Percentiles rank a stretch among this genome's conserved stretches.
These are phyloP conservation scores for Cryptotis parvus DNA, from an alignment of 2,113 vertebrate genomes.

Conservation along the genomic window DNA sequence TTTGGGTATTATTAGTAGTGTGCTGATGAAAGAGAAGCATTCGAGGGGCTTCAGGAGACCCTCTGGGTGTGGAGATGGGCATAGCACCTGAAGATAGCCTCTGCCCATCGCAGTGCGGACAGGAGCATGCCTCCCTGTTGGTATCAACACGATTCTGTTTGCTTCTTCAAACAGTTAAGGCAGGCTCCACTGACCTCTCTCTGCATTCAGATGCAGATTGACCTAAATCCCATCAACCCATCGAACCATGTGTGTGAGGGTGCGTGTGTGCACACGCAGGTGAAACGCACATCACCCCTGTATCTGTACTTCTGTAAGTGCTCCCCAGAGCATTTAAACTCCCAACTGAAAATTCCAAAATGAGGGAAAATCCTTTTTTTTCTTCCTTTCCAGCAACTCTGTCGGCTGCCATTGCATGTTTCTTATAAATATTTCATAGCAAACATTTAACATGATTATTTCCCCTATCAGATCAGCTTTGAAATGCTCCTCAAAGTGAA, in stretches of 20 bases:
- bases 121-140: conserved; percentile 30
- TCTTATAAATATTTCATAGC: conserved; percentile 93
- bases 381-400: conserved; percentile 80
- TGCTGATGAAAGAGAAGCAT: neutral
- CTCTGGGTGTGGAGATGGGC: neutral
- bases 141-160: neutral
- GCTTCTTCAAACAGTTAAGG: conserved; percentile 82
- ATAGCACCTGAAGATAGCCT: conserved; percentile 69
- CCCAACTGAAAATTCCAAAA: conserved; percentile 76
- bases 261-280: conserved; percentile 30
- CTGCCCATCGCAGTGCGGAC: neutral
- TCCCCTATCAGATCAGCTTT: conserved; percentile 89
- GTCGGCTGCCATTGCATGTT: conserved; percentile 81
- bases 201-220: conserved; percentile 97
- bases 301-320: conserved; percentile 73
- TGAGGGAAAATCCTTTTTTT: conserved; percentile 82
- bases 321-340: conserved; percentile 59
- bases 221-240: conserved; percentile 91
- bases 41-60: neutral
- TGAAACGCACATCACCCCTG: conserved; percentile 65
- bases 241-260: conserved; percentile 82
- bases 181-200: conserved; percentile 87
- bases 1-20: neutral
- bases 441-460: conserved; percentile 91
- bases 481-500: conserved; percentile 89